Evolutionary conservation across 2,797 vertebrate species (phyloP).

Genomic region (Vireo griseus): DNA sequence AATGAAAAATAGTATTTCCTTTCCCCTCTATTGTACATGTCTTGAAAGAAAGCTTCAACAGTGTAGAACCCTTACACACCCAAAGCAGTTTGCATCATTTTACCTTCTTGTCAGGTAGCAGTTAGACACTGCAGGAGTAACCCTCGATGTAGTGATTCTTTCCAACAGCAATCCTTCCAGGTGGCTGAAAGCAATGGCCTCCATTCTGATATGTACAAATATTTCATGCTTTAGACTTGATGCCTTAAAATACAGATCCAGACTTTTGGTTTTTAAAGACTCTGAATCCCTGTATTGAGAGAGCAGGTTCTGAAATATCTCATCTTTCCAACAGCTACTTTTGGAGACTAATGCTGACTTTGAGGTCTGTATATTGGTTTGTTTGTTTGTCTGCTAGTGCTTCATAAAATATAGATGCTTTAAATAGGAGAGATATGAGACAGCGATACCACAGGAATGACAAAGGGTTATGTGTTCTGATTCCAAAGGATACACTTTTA

Average conservation of each 20-base stretch:
- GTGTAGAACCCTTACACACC: neutral
- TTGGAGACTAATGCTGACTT: neutral
- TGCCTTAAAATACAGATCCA: neutral
- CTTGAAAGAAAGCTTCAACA: neutral
- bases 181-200: neutral
- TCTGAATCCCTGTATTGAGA: neutral
- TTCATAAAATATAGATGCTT: conserved; percentile 28
- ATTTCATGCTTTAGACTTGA: neutral
- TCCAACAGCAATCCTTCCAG: neutral
- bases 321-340: neutral
- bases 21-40: neutral
- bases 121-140: neutral
- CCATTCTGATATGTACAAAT: neutral
- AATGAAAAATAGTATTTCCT: neutral
- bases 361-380: neutral
- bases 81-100: neutral
- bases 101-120: neutral
- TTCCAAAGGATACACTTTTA: neutral
- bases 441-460: neutral
- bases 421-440: neutral
- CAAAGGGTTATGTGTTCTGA: neutral
- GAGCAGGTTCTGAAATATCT: neutral
- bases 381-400: neutral
- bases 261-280: neutral
- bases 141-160: neutral